phyloP scores from a whole-genome alignment of 2,113 vertebrate species.

The Ibidorhyncha struthersii region DNA sequence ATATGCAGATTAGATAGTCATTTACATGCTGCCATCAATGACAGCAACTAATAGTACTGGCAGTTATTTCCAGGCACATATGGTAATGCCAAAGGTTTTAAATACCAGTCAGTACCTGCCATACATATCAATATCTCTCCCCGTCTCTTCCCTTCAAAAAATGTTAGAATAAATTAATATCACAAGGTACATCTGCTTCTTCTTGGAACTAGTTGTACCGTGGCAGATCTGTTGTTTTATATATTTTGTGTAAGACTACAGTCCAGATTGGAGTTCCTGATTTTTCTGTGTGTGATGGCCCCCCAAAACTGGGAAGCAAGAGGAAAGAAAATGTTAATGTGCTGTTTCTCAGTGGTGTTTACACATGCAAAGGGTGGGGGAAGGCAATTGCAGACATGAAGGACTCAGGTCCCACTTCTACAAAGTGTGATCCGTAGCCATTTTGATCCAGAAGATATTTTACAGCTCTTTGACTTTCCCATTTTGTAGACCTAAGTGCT shows the following conservation, averaged over 20 bases:
- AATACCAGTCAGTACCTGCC: slow-evolving; percentile 19
- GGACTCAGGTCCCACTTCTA: background rate
- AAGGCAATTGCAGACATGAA: background rate
- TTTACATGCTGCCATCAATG: slow-evolving; percentile 40
- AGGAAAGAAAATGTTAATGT: background rate
- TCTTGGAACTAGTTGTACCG: background rate
- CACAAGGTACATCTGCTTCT: background rate
- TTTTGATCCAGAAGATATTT: background rate
- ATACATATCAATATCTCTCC: background rate
- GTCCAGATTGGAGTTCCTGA: background rate
- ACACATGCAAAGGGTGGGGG: background rate
- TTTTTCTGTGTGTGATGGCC: background rate
- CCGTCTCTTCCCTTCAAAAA: background rate
- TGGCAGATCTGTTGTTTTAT: background rate
- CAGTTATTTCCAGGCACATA: slow-evolving; percentile 31
- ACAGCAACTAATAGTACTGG: slow-evolving; percentile 5
- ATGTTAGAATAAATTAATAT: slow-evolving; percentile 16
- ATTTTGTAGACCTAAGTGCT: background rate
- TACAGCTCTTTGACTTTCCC: background rate
- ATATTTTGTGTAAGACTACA: background rate
- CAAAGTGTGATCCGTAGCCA: background rate
- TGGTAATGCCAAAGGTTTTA: slow-evolving; percentile 38
- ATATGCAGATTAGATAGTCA: slow-evolving; percentile 29
- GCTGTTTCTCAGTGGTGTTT: background rate
- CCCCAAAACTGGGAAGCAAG: background rate